Conservation (phyloP, 2,888 invertebrate genomes). For the Schizotus pectinicornis region DNA sequence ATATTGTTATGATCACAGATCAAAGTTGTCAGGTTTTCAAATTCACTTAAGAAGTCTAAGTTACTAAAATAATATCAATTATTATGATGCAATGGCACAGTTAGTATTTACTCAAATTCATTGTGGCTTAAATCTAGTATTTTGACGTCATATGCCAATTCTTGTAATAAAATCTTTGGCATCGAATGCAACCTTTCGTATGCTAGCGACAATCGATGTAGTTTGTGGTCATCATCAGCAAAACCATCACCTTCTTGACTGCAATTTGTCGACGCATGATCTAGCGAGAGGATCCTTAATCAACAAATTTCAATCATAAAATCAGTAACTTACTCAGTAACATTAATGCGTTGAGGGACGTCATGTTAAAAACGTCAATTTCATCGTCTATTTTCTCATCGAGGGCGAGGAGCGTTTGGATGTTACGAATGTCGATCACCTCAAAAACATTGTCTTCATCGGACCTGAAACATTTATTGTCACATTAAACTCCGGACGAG, state of each 20-base stretch:
- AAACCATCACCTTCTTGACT: background rate
- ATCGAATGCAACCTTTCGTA: constrained; percentile 72
- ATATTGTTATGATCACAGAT: constrained; percentile 84
- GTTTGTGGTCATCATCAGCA: constrained; percentile 59
- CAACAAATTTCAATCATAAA: background rate
- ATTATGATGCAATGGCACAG: background rate
- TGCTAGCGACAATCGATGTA: constrained; percentile 69
- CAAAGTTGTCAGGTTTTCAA: constrained; percentile 75
- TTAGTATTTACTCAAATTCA: constrained; percentile 67
- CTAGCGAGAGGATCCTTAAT: background rate
- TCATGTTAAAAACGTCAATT: constrained; percentile 45
- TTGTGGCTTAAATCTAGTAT: constrained; percentile 77
- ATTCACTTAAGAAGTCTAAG: constrained; percentile 74
- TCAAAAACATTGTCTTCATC: constrained; percentile 36
- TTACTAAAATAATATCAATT: constrained; percentile 63
- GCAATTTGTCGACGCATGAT: constrained; percentile 3
- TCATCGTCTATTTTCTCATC: constrained; percentile 44
- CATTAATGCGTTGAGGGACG: constrained; percentile 48
- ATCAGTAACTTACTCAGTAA: constrained; percentile 46
- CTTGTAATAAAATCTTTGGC: constrained; percentile 68
- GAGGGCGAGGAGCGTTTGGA: constrained; percentile 41
- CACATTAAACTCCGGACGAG: too few relatives aligned
- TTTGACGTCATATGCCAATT: constrained; percentile 66
- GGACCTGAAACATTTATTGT: background rate
- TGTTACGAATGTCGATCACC: constrained; percentile 45